These are phyloP conservation scores for Ctenochaetus hawaiiensis DNA, from an alignment of 2,797 vertebrate genomes.

Conservation along the genomic window DNA sequence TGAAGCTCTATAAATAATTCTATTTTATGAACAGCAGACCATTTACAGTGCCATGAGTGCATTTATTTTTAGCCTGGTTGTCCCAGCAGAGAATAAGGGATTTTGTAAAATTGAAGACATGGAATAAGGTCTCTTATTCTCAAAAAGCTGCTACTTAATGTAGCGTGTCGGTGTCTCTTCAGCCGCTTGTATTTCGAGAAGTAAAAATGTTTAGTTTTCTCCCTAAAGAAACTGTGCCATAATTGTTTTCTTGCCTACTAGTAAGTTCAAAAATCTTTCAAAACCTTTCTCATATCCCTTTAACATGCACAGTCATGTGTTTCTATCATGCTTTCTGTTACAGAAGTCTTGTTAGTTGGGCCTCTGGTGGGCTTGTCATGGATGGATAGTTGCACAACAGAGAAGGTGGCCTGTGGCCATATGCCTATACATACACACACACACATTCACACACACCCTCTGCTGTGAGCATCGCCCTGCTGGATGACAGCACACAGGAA, in stretches of 20 bases:
- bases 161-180: background rate
- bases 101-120: constrained; percentile 21
- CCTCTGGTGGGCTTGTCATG: constrained; percentile 63
- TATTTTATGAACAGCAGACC: constrained; percentile 24
- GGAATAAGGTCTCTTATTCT: constrained; percentile 5
- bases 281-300: background rate
- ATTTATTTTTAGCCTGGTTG: constrained; percentile 29
- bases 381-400: constrained; percentile 59
- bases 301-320: constrained; percentile 35
- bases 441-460: constrained; percentile 19
- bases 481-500: constrained; percentile 53
- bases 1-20: constrained; percentile 38
- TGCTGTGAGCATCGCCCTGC: constrained; percentile 46
- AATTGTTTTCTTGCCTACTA: constrained; percentile 8
- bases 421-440: constrained; percentile 34
- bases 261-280: background rate
- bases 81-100: constrained; percentile 1
- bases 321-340: constrained; percentile 33
- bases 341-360: constrained; percentile 48
- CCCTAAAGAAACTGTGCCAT: constrained; percentile 3
- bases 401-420: constrained; percentile 49
- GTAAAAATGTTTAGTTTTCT: constrained; percentile 19
- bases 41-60: constrained; percentile 14
- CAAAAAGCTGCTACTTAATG: constrained; percentile 12
- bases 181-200: constrained; percentile 19